Base-by-base conservation (phyloP, 2,888 invertebrate genomes). In the Halocaridina rubra region DNA sequence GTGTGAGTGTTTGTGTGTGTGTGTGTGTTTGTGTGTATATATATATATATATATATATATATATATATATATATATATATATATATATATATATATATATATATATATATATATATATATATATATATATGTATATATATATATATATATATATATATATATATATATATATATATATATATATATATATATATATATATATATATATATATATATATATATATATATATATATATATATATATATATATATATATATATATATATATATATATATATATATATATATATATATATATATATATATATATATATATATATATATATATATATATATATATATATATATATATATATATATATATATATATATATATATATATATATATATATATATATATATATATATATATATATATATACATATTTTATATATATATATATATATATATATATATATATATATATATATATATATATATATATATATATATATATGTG, bases 31-130 rank as follows among this genome's bases (percentile, higher is more conserved):
- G 16, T 46, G 16, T 46, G 16, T 46, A 46, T 46, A 46, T 46
- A 46, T 46, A 46, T 46, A 46, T 46, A 46, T 46, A 46, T 46
- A 46, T 46, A 46, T 46, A 61, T 78, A 78, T 78, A 78, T 78
- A 78, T 30, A 78, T 78, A 78, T 78, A 78, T 61, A 78, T 78
- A 78, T 76, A 78, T 78, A 78, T 78, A 78, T 78, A 78, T 64
- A 78, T 59, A 78, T 78, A 78, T 59, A 78, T 2, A 77, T 77
- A 77, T 61, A 61, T 77, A 77, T 77, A 77, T 59, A 77, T 29
- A 77, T 39, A 74, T 74, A 74, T 74, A 74, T 46, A 74, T 53
- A 74, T 46, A 74, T 74, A 74, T 46, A 53, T 74, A 80, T 72
- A 71, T 24, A 72, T 80, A 72, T 80, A 72, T 53, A 59, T 72